phyloP scores from a whole-genome alignment of 2,888 invertebrate genomes.

The Agonum fuliginosum region DNA sequence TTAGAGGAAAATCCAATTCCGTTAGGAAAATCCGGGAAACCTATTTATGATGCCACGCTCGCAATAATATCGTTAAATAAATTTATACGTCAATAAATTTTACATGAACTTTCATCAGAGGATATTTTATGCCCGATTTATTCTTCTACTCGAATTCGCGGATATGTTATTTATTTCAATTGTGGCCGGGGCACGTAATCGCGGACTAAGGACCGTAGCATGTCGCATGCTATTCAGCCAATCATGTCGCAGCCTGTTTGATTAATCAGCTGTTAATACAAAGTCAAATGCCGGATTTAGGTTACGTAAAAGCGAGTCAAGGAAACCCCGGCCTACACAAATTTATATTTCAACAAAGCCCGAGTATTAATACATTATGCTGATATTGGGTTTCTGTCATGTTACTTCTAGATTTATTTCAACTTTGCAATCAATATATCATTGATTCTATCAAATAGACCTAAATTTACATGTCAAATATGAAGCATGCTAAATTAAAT shows the following conservation, averaged over 20 bases:
- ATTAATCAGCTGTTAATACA: conserved; percentile 37
- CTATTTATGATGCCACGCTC: conserved; percentile 57
- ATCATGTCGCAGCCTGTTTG: conserved; percentile 14
- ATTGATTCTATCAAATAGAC: conserved; percentile 30
- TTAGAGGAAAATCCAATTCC: conserved; percentile 58
- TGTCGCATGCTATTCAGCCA: conserved; percentile 22
- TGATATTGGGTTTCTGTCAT: conserved; percentile 24
- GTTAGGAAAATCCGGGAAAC: conserved; percentile 56
- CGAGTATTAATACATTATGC: conserved; percentile 27
- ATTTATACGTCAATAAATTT: conserved; percentile 57
- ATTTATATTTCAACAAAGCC: conserved; percentile 36
- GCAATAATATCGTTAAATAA: conserved; percentile 60
- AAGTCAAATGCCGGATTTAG: conserved; percentile 7
- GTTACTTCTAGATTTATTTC: conserved; percentile 32
- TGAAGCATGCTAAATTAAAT: conserved; percentile 9
- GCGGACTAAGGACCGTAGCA: conserved; percentile 1
- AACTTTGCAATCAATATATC: conserved; percentile 23
- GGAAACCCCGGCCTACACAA: conserved; percentile 17
- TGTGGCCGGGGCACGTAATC: neutral
- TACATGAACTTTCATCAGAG: conserved; percentile 53
- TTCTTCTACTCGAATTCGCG: conserved; percentile 40
- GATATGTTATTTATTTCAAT: conserved; percentile 50
- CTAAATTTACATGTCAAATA: conserved; percentile 31
- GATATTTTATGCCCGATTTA: conserved; percentile 46
- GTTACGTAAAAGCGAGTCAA: conserved; percentile 21